Evolutionary conservation across 2,888 invertebrate species (phyloP), one percentile per base, ranked within the genome.

Genomic region (Napeogenes inachia): DNA sequence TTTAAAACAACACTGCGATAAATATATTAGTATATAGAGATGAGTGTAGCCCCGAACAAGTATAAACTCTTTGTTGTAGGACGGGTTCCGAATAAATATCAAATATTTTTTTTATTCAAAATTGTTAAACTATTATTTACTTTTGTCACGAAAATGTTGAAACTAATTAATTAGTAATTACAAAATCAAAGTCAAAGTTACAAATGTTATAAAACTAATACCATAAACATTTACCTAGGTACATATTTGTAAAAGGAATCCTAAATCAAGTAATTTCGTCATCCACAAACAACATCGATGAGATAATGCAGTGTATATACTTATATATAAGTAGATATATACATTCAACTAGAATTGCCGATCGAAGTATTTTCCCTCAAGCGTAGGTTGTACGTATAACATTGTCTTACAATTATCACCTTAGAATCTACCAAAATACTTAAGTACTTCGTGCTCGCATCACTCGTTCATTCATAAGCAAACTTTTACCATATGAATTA

Each of bases 241-340:
- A 21, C 21, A 21, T 21, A 21, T 21, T 21, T 21, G 13, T 42
- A 0, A 10, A 63, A 54, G 50, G 79, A 74, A 69, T 75, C 74
- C 81, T 68, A 73, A 73, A 76, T 75, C 75, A 65, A 57, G 63
- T 65, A 70, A 78, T 79, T 78, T 75, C 75, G 76, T 76, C 77
- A 75, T 75, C 73, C 74, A 75, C 76, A 57, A 45, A 50, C 45
- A 62, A 42, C 21, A 75, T 66, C 70, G 66, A 71, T 78, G 79
- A 80, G 81, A 81, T 82, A 82, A 82, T 78, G 68, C 69, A 70
- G 68, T 71, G 65, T 57, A 56, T 75, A 73, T 75, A 78, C 78
- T 75, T 76, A 69, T 70, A 54, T 35, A 42, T 35, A 56, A 30
- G 78, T 78, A 75, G 76, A 69, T 69, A 47, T 33, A 42, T 45